Evolutionary conservation across 2,113 vertebrate genomes (phyloP), one percentile per base, ranked within the genome.

Genomic region (Erpornis zantholeuca): DNA sequence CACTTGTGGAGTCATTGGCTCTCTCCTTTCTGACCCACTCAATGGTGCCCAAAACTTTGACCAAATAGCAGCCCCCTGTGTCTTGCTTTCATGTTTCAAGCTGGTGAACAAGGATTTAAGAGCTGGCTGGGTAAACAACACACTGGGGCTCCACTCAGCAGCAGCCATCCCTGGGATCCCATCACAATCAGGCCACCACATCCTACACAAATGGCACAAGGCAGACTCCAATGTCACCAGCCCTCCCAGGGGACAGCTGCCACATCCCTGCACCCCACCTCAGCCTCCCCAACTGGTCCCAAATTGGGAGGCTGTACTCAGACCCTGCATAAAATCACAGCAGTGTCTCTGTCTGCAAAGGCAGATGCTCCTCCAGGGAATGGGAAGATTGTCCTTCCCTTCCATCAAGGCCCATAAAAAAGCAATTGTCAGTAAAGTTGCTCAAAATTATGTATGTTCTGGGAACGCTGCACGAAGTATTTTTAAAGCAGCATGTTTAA

Each of bases 361-460:
- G 40, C 0, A 64, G 90, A 59, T 0, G 17, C 40, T 66, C 77
- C 90, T 81, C 72, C n/a, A 57, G 82, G 59, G 90, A 94, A 65
- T 0, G 11, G 0, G 0, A 50, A 50, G 60, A 72, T 24, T 88
- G 88, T 81, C 88, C 47, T 73, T 25, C 0, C 0, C 71, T 86
- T 94, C 82, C 82, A 92, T 70, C 89, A 90, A 91, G 47, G 82
- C 64, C 85, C 90, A 86, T 73, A 94, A 90, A 92, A 90, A 92
- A 90, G 60, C 80, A 86, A 75, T 42, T 86, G 69, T 90, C 82
- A 93, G 80, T 9, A 28, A 90, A 96, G 85, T 52, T 88, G 76
- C 82, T 95, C 72, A 87, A 86, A 88, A 84, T 90, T 63, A 85
- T 25, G 42, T 27, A 86, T 47, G 78, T 88, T 82, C 80, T 65